These are phyloP conservation scores for Eriocheir sinensis DNA, from an alignment of 1,140 invertebrate species.

Conservation along the genomic window DNA sequence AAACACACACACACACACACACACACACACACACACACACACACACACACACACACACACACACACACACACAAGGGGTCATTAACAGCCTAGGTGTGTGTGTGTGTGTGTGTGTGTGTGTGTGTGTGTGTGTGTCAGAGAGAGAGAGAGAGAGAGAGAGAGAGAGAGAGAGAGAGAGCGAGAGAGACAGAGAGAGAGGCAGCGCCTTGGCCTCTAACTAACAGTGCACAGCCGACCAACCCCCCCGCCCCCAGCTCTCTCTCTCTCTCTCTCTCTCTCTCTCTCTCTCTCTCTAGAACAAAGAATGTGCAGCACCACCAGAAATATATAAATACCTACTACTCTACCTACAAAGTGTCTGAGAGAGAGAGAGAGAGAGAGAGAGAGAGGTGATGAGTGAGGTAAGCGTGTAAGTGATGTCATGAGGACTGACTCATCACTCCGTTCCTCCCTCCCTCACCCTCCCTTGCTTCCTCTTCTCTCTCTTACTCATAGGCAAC, in stretches of 20 bases:
- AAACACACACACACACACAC: too few relatives aligned
- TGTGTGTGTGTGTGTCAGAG: neutral
- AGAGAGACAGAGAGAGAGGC: neutral
- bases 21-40: neutral
- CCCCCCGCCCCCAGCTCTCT: neutral
- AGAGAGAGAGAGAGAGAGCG: conserved; percentile 13
- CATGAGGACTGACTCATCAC: neutral
- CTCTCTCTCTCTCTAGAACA: neutral
- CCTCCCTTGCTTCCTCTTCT: neutral
- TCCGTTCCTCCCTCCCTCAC: neutral
- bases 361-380: neutral
- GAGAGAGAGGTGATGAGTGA: neutral
- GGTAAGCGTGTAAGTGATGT: neutral
- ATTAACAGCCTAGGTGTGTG: neutral
- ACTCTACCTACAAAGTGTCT: too few relatives aligned
- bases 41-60: neutral
- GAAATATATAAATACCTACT: too few relatives aligned
- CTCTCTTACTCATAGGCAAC: too few relatives aligned
- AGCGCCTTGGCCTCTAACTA: neutral
- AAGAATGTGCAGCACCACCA: too few relatives aligned
- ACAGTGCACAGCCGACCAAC: conserved; percentile 10
- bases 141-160: conserved; percentile 22
- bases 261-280: conserved; percentile 22
- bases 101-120: neutral
- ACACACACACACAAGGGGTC: neutral